Percentiles rank a stretch among this genome's conserved stretches.
Evolutionary conservation across 2,888 invertebrate species (phyloP).

Genomic region (Lithophane leautieri): DNA sequence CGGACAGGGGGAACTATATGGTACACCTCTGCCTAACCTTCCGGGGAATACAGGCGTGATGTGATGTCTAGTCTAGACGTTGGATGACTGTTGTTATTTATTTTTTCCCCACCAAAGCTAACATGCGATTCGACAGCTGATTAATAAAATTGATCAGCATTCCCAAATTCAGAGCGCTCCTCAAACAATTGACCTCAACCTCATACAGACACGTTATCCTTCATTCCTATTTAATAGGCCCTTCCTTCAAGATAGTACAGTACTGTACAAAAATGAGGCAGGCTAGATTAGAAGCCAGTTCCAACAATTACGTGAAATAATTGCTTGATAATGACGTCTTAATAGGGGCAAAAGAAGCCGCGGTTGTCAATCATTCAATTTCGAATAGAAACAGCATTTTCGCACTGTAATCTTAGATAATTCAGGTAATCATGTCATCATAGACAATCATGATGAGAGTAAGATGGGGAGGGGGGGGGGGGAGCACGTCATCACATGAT

Average conservation of each 20-base stretch:
- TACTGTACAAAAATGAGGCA: background rate
- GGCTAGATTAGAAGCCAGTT: conserved; percentile 2
- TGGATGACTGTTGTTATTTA: background rate
- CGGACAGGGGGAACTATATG: background rate
- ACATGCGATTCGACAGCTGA: background rate
- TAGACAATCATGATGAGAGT: conserved; percentile 18
- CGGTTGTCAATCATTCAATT: conserved; percentile 40
- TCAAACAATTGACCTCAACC: background rate
- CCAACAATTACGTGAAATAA: conserved; percentile 19
- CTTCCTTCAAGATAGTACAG: conserved; percentile 1
- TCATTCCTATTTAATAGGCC: background rate
- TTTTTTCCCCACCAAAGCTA: background rate
- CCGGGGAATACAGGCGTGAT: background rate
- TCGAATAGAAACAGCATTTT: conserved; percentile 13
- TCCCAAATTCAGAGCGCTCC: background rate
- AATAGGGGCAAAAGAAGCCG: conserved; percentile 21
- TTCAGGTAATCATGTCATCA: conserved; percentile 53
- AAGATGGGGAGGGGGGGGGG: too few species aligned
- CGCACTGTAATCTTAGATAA: conserved; percentile 44
- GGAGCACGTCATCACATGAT: conserved; percentile 18
- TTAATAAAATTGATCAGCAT: background rate
- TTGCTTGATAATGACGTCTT: background rate
- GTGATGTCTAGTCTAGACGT: background rate
- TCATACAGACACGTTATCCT: background rate
- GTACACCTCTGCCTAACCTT: background rate